Conservation (phyloP, 64 coral and sea anemone species). For the Pocillopora damicornis region DNA sequence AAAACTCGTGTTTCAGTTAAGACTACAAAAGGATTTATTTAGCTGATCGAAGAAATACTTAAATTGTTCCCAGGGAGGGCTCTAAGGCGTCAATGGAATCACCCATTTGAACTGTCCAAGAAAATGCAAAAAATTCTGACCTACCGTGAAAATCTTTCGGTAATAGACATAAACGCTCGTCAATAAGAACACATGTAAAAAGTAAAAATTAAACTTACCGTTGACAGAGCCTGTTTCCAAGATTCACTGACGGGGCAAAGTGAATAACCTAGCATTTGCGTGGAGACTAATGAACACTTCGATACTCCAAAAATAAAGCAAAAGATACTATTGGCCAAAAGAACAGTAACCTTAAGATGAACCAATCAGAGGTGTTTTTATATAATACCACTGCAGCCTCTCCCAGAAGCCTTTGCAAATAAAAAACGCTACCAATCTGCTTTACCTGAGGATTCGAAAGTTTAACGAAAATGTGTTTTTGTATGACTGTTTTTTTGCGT, state of each 20-base stretch:
- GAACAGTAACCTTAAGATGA: neutral
- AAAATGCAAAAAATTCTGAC: neutral
- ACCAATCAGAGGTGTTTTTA: conserved; percentile 40
- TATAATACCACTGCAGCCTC: neutral
- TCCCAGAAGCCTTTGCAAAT: conserved; percentile 45
- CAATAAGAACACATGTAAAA: neutral
- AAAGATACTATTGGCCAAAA: neutral
- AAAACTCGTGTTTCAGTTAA: neutral
- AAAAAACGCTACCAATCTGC: neutral
- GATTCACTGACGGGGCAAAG: neutral
- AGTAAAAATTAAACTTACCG: neutral
- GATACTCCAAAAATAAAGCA: neutral
- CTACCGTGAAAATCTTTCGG: neutral
- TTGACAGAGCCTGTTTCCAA: neutral
- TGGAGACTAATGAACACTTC: neutral
- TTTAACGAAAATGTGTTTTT: neutral
- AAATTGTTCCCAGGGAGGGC: no score
- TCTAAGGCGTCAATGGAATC: neutral
- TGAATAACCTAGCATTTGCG: neutral
- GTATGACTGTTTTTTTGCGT: neutral
- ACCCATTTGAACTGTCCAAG: neutral
- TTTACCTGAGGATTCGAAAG: neutral
- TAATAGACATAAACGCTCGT: neutral
- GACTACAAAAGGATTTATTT: no score
- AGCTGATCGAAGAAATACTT: no score